These are phyloP conservation scores for Callaeas wilsoni DNA, from an alignment of 2,113 vertebrate genomes.

Conservation along the genomic window DNA sequence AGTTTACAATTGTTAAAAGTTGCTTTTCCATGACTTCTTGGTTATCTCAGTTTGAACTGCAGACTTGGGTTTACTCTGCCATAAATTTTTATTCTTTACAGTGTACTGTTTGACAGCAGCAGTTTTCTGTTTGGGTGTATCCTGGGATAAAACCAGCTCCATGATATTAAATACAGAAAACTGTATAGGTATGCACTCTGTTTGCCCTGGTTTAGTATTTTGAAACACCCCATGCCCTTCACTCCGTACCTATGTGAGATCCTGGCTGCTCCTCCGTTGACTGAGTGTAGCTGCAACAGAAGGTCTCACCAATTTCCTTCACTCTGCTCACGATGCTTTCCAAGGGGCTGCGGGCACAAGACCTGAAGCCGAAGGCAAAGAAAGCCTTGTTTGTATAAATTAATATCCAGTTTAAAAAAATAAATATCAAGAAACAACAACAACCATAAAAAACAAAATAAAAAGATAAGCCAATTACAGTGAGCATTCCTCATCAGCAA, in stretches of 20 bases:
- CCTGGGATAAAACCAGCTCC: neutral
- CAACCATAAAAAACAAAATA: neutral
- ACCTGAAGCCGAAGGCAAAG: conserved; percentile 67
- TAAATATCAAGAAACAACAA: neutral
- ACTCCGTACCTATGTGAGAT: conserved; percentile 85
- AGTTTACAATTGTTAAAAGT: neutral
- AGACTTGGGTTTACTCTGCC: neutral
- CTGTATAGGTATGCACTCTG: fast-evolving
- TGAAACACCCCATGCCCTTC: neutral
- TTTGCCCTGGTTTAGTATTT: neutral
- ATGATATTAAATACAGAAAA: neutral
- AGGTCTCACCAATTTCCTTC: conserved; percentile 83
- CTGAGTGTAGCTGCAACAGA: conserved; percentile 87
- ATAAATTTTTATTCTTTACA: neutral
- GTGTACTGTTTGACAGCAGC: neutral
- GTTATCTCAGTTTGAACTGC: neutral
- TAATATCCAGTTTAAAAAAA: neutral
- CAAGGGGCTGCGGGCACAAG: conserved; percentile 84
- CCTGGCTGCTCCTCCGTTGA: conserved; percentile 84
- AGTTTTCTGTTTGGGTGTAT: neutral
- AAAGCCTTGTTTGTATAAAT: neutral
- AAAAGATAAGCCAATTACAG: neutral
- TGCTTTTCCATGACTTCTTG: neutral
- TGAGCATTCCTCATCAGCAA: neutral
- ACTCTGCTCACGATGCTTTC: conserved; percentile 79